Base-by-base conservation (phyloP, 2,113 vertebrate genomes). In the Pedionomus torquatus region DNA sequence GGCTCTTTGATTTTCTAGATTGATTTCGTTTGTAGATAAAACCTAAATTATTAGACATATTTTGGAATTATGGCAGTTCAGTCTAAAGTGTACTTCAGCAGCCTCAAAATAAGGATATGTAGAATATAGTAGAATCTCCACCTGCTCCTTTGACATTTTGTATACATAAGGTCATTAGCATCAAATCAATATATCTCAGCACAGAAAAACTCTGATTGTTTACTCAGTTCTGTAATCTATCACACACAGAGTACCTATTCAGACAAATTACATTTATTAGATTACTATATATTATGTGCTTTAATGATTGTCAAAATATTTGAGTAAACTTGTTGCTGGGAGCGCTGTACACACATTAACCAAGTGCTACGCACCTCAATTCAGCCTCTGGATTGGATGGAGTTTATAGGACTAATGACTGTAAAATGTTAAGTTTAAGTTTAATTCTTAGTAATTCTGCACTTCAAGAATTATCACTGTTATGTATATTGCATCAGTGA, bases 21-120 rank as follows among this genome's bases (percentile, higher is more conserved):
- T 69, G n/a, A 85, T 83, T 88, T 68, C 63, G 12, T 64, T 92
- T 90, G 37, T 44, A 94, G 81, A 93, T 90, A 94, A 94, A 85
- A 23, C 16, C 24, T 46, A 54, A 61, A 13, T 35, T 80, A 41
- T 76, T 58, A 25, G 7, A 86, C 6, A 61, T 83, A 23, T 74
- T 81, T 90, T 90, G 48, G 14, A 86, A 71, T 58, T 46, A 26
- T 17, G 7, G 7, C 2, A 55, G n/a, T 65, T 77, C 18, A 74
- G 6, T 69, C 46, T 39, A 31, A 9, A 54, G 8, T 11, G 31
- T 65, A 41, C 5, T 85, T 72, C 44, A 77, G 18, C 31, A 85
- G 28, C 5, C 66, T 58, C n/a, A 41, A 8, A 76, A 15, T 57
- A 78, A 68, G 17, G 33, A 76, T 48, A 35, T 72, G 5, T 17